Percentiles rank a stretch among this genome's conserved stretches.
Conservation (phyloP, 2,888 invertebrate genomes). For the Oscheius sp. region DNA sequence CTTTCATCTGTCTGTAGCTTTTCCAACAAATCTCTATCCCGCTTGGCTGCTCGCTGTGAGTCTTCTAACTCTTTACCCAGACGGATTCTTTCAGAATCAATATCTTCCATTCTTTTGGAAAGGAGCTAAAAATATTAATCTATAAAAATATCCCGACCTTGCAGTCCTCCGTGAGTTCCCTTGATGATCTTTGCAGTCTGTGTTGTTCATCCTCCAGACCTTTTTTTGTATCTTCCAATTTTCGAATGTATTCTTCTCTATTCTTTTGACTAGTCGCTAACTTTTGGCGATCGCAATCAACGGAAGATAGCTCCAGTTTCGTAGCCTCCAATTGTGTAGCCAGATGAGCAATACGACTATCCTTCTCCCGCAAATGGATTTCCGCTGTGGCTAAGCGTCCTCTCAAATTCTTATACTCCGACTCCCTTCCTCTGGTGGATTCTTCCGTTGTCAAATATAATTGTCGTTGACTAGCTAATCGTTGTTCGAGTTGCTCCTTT, state of each 20-base stretch:
- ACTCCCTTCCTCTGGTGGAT: conserved; percentile 41
- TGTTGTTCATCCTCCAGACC: conserved; percentile 17
- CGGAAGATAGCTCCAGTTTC: conserved; percentile 26
- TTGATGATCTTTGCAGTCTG: background rate
- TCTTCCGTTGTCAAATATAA: conserved; percentile 56
- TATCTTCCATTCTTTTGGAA: conserved; percentile 17
- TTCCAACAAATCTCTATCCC: conserved; percentile 37
- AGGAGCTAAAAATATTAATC: background rate
- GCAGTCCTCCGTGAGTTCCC: conserved; percentile 17
- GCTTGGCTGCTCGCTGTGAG: conserved; percentile 22
- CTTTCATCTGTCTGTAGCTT: conserved; percentile 42
- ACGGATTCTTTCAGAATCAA: conserved; percentile 17
- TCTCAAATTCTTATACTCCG: conserved; percentile 41
- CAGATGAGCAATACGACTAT: conserved; percentile 44
- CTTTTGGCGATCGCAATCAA: conserved; percentile 31
- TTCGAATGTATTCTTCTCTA: conserved; percentile 30
- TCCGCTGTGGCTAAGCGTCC: conserved; percentile 44
- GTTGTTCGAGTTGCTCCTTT: conserved; percentile 41
- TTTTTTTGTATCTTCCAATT: conserved; percentile 29
- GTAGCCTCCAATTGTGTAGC: conserved; percentile 35
- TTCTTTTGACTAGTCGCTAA: conserved; percentile 7
- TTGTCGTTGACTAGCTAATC: conserved; percentile 50
- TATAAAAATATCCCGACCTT: conserved; percentile 6
- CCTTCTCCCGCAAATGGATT: conserved; percentile 53
- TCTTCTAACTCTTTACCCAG: conserved; percentile 23